Conservation (phyloP, 2,113 vertebrate species). For the Bucco capensis region DNA sequence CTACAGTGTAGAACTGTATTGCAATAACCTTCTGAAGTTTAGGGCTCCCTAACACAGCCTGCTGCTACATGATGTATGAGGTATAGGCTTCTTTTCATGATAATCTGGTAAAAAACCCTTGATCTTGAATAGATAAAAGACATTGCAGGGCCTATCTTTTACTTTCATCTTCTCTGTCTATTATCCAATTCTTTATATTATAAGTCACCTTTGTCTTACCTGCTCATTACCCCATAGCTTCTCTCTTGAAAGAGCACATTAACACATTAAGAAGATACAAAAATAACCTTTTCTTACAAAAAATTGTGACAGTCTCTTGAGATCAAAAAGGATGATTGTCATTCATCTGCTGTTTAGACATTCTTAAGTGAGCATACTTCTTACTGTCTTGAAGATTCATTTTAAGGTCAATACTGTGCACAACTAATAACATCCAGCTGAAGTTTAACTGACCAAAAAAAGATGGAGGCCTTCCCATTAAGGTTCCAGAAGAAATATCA, state of each 20-base stretch:
- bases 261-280: neutral
- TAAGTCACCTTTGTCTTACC: neutral
- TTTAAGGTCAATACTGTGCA: neutral
- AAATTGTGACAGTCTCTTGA: neutral
- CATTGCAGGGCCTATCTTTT: neutral
- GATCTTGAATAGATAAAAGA: conserved; percentile 11
- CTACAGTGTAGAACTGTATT: neutral
- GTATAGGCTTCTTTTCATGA: neutral
- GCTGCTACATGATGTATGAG: neutral
- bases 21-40: neutral
- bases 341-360: neutral
- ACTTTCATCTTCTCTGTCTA: neutral
- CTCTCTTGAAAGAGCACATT: neutral
- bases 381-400: neutral
- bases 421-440: neutral
- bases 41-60: neutral
- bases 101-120: neutral
- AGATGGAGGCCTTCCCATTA: neutral
- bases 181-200: neutral
- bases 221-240: neutral
- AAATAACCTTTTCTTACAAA: neutral
- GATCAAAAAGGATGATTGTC: neutral
- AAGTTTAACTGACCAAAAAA: neutral
- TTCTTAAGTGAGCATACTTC: neutral
- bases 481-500: neutral